These are phyloP conservation scores for Andrena haemorrhoa DNA, from an alignment of 2,888 invertebrate genomes.

Conservation along the genomic window DNA sequence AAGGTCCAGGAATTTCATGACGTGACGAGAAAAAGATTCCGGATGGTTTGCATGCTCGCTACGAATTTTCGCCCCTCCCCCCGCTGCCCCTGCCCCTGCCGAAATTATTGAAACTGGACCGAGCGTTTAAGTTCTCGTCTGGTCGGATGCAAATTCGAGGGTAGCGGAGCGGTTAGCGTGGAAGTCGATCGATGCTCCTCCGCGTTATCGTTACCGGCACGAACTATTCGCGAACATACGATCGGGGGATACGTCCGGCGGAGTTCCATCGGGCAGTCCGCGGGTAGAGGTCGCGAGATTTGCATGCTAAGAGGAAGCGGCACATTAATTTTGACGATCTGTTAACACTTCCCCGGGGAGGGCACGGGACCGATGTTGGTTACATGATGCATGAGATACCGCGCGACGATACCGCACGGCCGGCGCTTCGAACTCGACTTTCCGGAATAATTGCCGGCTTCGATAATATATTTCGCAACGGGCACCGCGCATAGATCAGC, in stretches of 20 bases:
- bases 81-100: not conserved
- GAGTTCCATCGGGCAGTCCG: not conserved
- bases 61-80: slow-evolving; percentile 12
- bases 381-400: slow-evolving; percentile 45
- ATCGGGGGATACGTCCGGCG: not conserved
- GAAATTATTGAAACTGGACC: not conserved
- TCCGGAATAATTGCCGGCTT: slow-evolving; percentile 50
- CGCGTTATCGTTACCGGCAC: no score
- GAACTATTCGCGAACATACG: not conserved
- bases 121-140: not conserved
- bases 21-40: slow-evolving; percentile 55
- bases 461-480: slow-evolving; percentile 47
- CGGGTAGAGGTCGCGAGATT: slow-evolving; percentile 33
- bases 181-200: slow-evolving; percentile 4
- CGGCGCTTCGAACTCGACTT: slow-evolving; percentile 28
- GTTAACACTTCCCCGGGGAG: slow-evolving; percentile 44
- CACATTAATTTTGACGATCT: slow-evolving; percentile 58
- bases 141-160: slow-evolving; percentile 1
- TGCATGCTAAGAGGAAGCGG: slow-evolving; percentile 47
- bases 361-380: slow-evolving; percentile 31
- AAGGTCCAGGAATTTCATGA: slow-evolving; percentile 71
- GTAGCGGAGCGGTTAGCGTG: not conserved
- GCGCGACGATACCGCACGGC: slow-evolving; percentile 13
- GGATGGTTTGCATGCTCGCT: slow-evolving; percentile 37
- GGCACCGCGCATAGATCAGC: slow-evolving; percentile 33